Evolutionary conservation across 1,140 invertebrate species (phyloP), one percentile per base, ranked within the genome.

Genomic region (Holcopasites calliopsidis): DNA sequence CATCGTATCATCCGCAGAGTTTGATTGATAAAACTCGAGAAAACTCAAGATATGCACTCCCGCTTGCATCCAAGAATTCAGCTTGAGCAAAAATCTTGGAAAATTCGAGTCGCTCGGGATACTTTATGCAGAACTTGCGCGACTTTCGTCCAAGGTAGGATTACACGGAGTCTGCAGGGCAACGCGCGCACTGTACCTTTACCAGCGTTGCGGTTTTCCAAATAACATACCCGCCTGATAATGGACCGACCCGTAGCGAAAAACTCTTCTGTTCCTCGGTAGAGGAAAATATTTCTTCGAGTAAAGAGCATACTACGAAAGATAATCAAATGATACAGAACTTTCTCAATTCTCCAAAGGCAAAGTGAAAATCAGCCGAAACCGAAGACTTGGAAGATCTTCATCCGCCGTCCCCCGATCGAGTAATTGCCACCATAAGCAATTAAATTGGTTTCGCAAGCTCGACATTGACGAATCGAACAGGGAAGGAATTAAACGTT

Each of bases 401-500:
- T 47, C n/a, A 47, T 47, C n/a, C n/a, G 44, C 47, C 40, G 38
- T 23, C 28, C 35, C 62, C 31, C 26, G 1, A 31, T 16, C 40
- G 21, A 6, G n/a, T n/a, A n/a, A n/a, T n/a, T n/a, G n/a, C n/a
- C n/a, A n/a, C n/a, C 21, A 64, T 49, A 42, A 72, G 58, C 58
- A 72, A 74, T 74, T 74, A 74, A 66, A 50, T 31, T 33, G 5
- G 62, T 44, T 55, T 44, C 50, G 49, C 3, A 47, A 47, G 61
- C 35, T 44, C 28, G 71, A 74, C 71, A 57, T 28, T 74, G 71
- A 74, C 50, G 38, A 74, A 74, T 35, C 50, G 2, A 50, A 66
- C 61, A 44, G 62, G 10, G 55, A 74, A 55, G 69, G 38, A 77
- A 77, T 77, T 71, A 64, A 77, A 77, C 68, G 64, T 72, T 49